phyloP scores from a whole-genome alignment of 1,140 invertebrate species.

The Drosophila busckii region DNA sequence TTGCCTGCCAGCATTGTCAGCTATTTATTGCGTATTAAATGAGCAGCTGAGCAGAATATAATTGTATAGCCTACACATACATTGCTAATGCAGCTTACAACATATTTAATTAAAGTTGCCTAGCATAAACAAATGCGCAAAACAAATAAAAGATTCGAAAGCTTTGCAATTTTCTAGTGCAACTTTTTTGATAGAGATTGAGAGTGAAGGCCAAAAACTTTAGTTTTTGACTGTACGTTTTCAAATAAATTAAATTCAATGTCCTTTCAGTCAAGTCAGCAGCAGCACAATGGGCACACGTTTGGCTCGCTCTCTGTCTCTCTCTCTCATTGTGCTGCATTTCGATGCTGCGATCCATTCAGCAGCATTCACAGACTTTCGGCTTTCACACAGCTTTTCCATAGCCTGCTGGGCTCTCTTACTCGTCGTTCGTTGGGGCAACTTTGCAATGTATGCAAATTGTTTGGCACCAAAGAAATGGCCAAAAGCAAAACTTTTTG shows the following conservation, averaged over 20 bases:
- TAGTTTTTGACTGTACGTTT: slow-evolving; percentile 67
- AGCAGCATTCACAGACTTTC: too few relatives aligned
- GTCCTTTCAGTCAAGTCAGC: slow-evolving; percentile 70
- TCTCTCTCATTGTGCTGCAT: slow-evolving; percentile 34
- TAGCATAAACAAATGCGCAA: slow-evolving; percentile 57
- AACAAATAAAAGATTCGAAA: slow-evolving; percentile 27
- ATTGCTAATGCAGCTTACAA: slow-evolving; percentile 44
- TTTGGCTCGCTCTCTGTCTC: slow-evolving; percentile 25
- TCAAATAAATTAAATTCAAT: slow-evolving; percentile 77
- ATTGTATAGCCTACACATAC: too few relatives aligned
- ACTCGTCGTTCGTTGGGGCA: not conserved
- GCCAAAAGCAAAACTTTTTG: slow-evolving; percentile 71
- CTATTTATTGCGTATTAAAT: slow-evolving; percentile 35
- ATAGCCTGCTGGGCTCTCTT: not conserved
- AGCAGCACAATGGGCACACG: slow-evolving; percentile 53
- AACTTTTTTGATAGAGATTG: slow-evolving; percentile 6
- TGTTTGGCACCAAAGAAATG: slow-evolving; percentile 44
- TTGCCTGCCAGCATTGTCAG: slow-evolving; percentile 8
- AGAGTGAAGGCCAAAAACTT: slow-evolving; percentile 38
- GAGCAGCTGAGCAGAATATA: slow-evolving; percentile 13
- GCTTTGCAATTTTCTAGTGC: slow-evolving; percentile 18
- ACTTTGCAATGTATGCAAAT: slow-evolving; percentile 62
- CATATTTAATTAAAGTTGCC: slow-evolving; percentile 70
- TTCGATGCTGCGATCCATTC: slow-evolving; percentile 38
- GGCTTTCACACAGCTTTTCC: too few relatives aligned